phyloP scores from a whole-genome alignment of 2,797 vertebrate species.

The Manis javanica region DNA sequence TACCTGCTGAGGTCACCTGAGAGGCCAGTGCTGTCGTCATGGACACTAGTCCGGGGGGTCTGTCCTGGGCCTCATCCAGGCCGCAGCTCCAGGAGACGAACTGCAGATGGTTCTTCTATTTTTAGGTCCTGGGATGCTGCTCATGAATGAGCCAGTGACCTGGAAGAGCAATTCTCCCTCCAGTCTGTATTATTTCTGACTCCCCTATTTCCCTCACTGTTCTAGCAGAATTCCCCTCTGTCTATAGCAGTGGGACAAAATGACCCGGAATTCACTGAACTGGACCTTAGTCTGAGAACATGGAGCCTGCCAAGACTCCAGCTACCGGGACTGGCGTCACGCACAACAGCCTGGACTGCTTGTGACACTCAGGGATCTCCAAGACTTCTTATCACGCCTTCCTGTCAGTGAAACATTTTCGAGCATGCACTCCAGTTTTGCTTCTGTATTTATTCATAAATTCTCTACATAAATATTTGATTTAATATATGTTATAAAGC shows the following conservation, averaged over 20 bases:
- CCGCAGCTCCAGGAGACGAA: slow-evolving; percentile 51
- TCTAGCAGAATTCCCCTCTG: slow-evolving; percentile 9
- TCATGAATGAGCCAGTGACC: slow-evolving; percentile 69
- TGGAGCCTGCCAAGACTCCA: background rate
- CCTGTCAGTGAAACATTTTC: background rate
- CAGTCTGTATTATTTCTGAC: slow-evolving; percentile 42
- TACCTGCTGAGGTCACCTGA: slow-evolving; percentile 22
- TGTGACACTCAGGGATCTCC: background rate
- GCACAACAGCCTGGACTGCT: background rate
- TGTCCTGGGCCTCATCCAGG: slow-evolving; percentile 43
- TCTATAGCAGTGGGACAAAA: background rate
- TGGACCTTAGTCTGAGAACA: background rate
- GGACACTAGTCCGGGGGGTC: slow-evolving; percentile 53
- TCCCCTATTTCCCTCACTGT: slow-evolving; percentile 11
- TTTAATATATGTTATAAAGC: background rate
- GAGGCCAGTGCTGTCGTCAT: background rate
- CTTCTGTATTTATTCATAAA: background rate
- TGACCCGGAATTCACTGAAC: background rate
- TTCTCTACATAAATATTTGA: background rate
- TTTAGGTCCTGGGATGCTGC: slow-evolving; percentile 65
- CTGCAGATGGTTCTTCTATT: slow-evolving; percentile 78
- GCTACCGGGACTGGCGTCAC: background rate
- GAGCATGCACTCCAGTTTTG: background rate
- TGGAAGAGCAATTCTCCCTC: slow-evolving; percentile 66
- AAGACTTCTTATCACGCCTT: background rate